Conservation (phyloP, 2,113 vertebrate species). For the Apus apus region DNA sequence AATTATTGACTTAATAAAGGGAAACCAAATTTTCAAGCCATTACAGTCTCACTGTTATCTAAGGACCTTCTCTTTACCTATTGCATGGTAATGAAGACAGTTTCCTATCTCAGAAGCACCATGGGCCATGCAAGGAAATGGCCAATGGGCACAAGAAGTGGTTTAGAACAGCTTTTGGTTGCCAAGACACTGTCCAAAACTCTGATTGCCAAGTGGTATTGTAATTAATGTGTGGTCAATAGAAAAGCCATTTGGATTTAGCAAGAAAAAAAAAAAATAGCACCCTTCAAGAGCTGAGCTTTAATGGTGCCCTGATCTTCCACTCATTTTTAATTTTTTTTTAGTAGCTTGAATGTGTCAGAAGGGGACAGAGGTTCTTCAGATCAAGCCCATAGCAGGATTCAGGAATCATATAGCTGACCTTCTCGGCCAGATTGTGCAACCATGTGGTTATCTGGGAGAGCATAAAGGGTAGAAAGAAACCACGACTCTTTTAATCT, state of each 20-base stretch:
- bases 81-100: neutral
- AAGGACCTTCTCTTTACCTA: neutral
- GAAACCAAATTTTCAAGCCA: neutral
- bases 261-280: neutral
- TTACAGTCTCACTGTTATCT: neutral
- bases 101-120: neutral
- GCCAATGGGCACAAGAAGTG: neutral
- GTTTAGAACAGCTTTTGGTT: neutral
- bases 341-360: neutral
- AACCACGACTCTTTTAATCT: neutral
- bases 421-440: neutral
- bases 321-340: neutral
- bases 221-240: neutral
- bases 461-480: neutral
- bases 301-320: neutral
- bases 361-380: neutral
- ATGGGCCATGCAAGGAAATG: fast-evolving
- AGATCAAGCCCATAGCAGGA: neutral
- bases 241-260: neutral
- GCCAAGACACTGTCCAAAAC: neutral
- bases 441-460: neutral
- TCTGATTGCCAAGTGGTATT: neutral
- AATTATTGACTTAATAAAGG: neutral
- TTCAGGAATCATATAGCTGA: neutral
- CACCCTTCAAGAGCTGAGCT: neutral